These are phyloP conservation scores for Drosophila paulistorum DNA, from an alignment of 1,140 invertebrate species.

Conservation along the genomic window DNA sequence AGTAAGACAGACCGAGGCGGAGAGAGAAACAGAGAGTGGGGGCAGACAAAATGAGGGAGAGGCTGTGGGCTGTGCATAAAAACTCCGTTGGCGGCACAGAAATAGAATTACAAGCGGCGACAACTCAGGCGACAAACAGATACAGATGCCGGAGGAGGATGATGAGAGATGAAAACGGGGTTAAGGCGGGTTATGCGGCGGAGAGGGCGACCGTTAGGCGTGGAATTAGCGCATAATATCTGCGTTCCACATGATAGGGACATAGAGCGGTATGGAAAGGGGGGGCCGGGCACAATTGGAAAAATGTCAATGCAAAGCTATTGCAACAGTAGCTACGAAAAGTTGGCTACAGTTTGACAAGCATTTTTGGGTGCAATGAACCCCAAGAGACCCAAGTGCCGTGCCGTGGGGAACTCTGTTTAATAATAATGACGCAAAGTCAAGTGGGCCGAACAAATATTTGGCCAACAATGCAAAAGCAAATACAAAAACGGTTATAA, in stretches of 20 bases:
- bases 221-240: constrained; percentile 77
- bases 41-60: constrained; percentile 16
- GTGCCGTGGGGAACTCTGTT: constrained; percentile 16
- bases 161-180: constrained; percentile 22
- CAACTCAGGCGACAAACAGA: constrained; percentile 39
- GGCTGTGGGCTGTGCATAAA: constrained; percentile 58
- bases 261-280: constrained; percentile 20
- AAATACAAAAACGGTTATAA: constrained; percentile 34
- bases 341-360: constrained; percentile 55
- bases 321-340: constrained; percentile 30
- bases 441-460: constrained; percentile 60
- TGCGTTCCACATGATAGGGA: constrained; percentile 34
- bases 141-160: constrained; percentile 12
- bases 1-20: constrained; percentile 15
- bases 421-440: constrained; percentile 15
- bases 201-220: constrained; percentile 73
- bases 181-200: too few species aligned
- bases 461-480: constrained; percentile 43
- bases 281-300: constrained; percentile 35
- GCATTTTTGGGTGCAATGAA: constrained; percentile 66
- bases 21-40: neutral
- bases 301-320: constrained; percentile 53
- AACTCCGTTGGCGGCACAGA: constrained; percentile 74
- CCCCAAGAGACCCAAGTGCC: constrained; percentile 26
- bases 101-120: constrained; percentile 68